These are phyloP conservation scores for Himalopsyche kuldschensis DNA, from an alignment of 2,888 invertebrate species.

Conservation along the genomic window DNA sequence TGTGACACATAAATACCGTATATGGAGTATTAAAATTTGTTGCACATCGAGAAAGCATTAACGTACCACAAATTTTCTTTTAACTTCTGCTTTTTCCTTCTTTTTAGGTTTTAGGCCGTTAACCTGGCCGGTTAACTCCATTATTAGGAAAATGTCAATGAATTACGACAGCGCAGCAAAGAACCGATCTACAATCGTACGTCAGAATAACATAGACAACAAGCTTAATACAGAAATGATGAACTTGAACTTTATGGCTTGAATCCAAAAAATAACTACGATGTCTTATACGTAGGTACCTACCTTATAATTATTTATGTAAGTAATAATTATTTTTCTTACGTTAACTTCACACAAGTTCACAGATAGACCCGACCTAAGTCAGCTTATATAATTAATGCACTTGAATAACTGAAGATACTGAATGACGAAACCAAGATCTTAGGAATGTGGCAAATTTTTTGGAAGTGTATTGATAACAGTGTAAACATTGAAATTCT, in stretches of 20 bases:
- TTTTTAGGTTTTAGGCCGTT: conserved; percentile 63
- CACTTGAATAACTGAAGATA: no score
- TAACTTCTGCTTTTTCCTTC: conserved; percentile 63
- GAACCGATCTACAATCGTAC: conserved; percentile 15
- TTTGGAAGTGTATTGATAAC: no score
- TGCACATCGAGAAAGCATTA: conserved; percentile 38
- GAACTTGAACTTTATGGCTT: neutral
- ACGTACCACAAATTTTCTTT: conserved; percentile 70
- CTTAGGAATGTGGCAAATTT: no score
- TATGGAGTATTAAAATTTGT: conserved; percentile 46
- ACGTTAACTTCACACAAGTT: no score
- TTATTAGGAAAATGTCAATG: conserved; percentile 41
- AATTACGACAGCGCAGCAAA: conserved; percentile 36
- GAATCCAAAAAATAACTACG: no score
- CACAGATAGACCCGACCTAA: no score
- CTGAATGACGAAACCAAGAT: no score
- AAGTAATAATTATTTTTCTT: no score
- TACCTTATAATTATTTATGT: no score
- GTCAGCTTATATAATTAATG: no score
- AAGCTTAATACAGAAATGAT: neutral
- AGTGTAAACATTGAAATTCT: no score
- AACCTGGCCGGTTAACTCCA: conserved; percentile 62
- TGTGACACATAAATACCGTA: conserved; percentile 61
- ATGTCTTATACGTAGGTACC: no score
- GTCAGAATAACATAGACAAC: conserved; percentile 34